A percentile compares a stretch with the other conserved stretches of the same genome.
phyloP scores from a whole-genome alignment of 1,140 invertebrate genomes.

The Musca domestica region DNA sequence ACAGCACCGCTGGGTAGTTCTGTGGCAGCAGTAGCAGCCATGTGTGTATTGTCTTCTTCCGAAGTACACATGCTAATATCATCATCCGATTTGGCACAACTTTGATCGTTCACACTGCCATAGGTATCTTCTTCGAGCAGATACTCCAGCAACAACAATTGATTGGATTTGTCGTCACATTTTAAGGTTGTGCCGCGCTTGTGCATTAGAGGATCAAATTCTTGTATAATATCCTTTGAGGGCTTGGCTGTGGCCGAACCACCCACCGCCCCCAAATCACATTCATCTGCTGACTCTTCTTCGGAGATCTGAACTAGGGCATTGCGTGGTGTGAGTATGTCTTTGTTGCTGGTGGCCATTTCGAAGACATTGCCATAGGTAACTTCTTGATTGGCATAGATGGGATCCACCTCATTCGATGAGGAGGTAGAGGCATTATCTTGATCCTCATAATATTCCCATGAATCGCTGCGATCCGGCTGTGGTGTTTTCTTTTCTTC shows the following conservation, averaged over 20 bases:
- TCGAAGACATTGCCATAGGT: constrained; percentile 50
- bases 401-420: constrained; percentile 38
- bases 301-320: background rate
- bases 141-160: constrained; percentile 47
- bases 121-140: constrained; percentile 51
- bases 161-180: constrained; percentile 45
- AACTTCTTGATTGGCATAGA: constrained; percentile 50
- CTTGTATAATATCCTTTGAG: constrained; percentile 40
- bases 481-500: constrained; percentile 38
- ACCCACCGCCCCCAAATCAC: constrained; percentile 34
- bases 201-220: constrained; percentile 48
- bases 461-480: constrained; percentile 48
- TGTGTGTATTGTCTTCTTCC: constrained; percentile 41
- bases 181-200: constrained; percentile 36
- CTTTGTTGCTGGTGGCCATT: constrained; percentile 39
- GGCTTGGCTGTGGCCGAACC: background rate
- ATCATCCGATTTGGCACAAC: constrained; percentile 34
- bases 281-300: constrained; percentile 22
- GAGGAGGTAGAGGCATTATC: constrained; percentile 22
- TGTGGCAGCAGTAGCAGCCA: background rate
- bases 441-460: constrained; percentile 41
- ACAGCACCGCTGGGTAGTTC: background rate
- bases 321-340: constrained; percentile 5
- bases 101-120: constrained; percentile 35
- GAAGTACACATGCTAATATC: constrained; percentile 49